These are phyloP conservation scores for Argynnis bischoffii DNA, from an alignment of 2,888 invertebrate species.

Conservation along the genomic window DNA sequence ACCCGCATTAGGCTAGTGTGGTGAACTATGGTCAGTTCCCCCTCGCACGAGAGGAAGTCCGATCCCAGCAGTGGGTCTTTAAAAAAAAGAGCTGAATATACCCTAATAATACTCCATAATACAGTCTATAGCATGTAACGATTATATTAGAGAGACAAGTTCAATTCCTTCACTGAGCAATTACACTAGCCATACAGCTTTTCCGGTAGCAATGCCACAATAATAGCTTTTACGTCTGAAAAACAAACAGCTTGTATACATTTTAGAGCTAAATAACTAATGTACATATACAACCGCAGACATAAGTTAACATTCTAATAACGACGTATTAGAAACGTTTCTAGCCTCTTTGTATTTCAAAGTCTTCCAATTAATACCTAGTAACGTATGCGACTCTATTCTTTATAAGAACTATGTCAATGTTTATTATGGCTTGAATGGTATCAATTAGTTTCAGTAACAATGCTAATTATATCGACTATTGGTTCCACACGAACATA, in stretches of 20 bases:
- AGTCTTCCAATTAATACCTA: not conserved
- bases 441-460: slow-evolving; percentile 17
- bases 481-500: slow-evolving; percentile 24
- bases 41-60: no score
- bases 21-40: no score
- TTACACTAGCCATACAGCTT: no score
- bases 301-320: not conserved
- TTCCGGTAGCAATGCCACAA: no score
- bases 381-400: slow-evolving; percentile 2
- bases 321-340: not conserved
- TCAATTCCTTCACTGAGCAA: no score
- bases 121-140: no score
- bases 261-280: not conserved
- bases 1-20: no score
- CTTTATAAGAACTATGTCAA: slow-evolving; percentile 3
- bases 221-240: no score
- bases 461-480: slow-evolving; percentile 28
- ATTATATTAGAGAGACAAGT: no score
- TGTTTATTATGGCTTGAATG: slow-evolving; percentile 6
- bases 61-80: no score
- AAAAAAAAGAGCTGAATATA: no score
- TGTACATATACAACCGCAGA: not conserved
- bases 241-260: not conserved
- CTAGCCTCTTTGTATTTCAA: not conserved
- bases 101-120: no score